These are phyloP conservation scores for Leptocoma aspasia DNA, from an alignment of 2,113 vertebrate genomes.

Conservation along the genomic window DNA sequence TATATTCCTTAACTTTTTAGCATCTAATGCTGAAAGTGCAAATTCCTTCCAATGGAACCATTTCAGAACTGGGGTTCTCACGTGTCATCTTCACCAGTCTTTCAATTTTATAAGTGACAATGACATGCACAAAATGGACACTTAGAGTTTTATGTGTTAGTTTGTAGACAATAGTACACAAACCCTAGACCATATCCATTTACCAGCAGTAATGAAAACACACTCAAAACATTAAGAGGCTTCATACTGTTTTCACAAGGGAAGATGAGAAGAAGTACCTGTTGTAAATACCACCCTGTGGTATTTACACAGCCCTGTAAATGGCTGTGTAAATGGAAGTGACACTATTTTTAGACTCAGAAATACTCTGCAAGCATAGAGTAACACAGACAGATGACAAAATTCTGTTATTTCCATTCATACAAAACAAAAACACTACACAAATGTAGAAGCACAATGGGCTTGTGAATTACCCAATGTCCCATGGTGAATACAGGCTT, in stretches of 20 bases:
- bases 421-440: neutral
- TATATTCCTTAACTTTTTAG: neutral
- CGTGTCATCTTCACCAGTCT: fast-evolving
- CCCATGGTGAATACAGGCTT: neutral
- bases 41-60: neutral
- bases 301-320: too few relatives aligned
- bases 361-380: neutral
- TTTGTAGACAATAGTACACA: neutral
- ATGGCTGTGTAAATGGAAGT: too few relatives aligned
- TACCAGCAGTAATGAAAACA: neutral
- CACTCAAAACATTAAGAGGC: neutral
- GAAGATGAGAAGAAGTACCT: neutral
- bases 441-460: neutral
- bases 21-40: neutral
- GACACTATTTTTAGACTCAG: neutral
- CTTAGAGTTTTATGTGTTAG: neutral
- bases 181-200: neutral
- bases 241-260: neutral
- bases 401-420: neutral
- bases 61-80: neutral
- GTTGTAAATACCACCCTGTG: neutral
- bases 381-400: neutral
- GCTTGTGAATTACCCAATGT: neutral
- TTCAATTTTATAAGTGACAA: neutral
- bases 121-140: neutral